Base-by-base conservation (phyloP, 2,888 invertebrate genomes). In the Amorpha juglandis region DNA sequence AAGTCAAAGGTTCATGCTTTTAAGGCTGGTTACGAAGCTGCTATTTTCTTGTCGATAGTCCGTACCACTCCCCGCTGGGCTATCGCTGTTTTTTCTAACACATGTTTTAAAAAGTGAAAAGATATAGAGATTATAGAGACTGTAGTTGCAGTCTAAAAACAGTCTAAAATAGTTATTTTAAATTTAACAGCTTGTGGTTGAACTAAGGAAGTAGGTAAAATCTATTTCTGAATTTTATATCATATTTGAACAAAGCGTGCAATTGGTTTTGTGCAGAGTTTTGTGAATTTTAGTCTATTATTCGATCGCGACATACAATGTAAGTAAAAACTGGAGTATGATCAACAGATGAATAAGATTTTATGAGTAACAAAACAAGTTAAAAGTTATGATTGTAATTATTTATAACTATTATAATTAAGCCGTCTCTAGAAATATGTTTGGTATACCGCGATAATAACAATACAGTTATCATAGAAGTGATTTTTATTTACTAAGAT, bases 171-270 rank as follows among this genome's bases (percentile, higher is more conserved):
- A 27, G 7, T 7, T 38, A 38, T 38, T 38, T 38, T 38, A 38
- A 38, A 38, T 38, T 6, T 27, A 6, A 12, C 1, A 38, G 38
- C 19, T 19, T 42, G 38, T 58, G 42, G 42, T 19, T 38, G 19
- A 42, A 19, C 38, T 42, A 42, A 58, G 58, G 58, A 58, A 58
- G 58, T 58, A 42, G 19, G 16, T 58, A 42, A 58, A 58, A 6
- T 58, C 58, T 42, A 42, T 42, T 35, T 42, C 42, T 58, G 42
- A 58, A 58, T 58, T n/a, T 19, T 16, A 38, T 58, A 19, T 42
- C 19, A 58, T 19, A 58, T 58, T 58, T 58, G 4, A 58, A 58
- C 19, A 58, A 42, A 58, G 14, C 58, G 19, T 58, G 55, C 55
- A 55, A 55, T 42, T 58, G 42, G 0, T 42, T 58, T 42, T 58